phyloP scores from a whole-genome alignment of 2,888 invertebrate genomes.

The Agrotis segetum region DNA sequence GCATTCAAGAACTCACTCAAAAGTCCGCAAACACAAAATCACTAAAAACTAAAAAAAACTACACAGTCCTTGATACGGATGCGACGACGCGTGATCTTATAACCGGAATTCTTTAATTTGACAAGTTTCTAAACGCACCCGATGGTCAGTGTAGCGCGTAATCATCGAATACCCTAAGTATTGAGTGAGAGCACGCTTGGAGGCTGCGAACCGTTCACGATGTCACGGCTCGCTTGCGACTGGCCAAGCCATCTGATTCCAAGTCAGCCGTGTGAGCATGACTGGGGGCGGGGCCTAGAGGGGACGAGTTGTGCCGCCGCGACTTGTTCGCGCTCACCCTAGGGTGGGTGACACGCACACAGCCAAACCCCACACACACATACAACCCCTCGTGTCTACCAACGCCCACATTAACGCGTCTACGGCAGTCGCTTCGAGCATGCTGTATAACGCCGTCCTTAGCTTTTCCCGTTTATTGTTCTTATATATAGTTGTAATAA shows the following conservation, averaged over 20 bases:
- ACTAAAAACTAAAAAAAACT: conserved; percentile 77
- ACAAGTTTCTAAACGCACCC: conserved; percentile 84
- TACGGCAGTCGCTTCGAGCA: conserved; percentile 65
- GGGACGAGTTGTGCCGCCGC: conserved; percentile 73
- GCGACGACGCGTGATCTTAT: conserved; percentile 75
- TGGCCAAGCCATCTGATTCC: conserved; percentile 91
- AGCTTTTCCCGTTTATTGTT: conserved; percentile 60
- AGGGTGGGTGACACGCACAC: conserved; percentile 84
- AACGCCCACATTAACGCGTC: conserved; percentile 61
- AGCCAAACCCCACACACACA: conserved; percentile 62
- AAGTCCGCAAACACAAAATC: conserved; percentile 75
- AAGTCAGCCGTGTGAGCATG: conserved; percentile 91
- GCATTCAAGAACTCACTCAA: conserved; percentile 68
- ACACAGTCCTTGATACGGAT: conserved; percentile 79
- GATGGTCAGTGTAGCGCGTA: conserved; percentile 88
- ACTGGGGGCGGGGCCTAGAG: conserved; percentile 83
- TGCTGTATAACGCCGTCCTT: conserved; percentile 65
- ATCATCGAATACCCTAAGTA: conserved; percentile 88
- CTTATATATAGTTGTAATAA: conserved; percentile 41
- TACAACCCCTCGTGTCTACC: conserved; percentile 60
- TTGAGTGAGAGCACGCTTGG: conserved; percentile 80
- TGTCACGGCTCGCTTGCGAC: conserved; percentile 90
- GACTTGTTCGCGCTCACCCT: conserved; percentile 74
- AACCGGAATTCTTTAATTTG: conserved; percentile 86
- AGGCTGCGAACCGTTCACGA: conserved; percentile 89